Evolutionary conservation across 64 coral and sea anemone species (phyloP), one percentile per base, ranked within the genome.

Genomic region (Cladopsammia gracilis): DNA sequence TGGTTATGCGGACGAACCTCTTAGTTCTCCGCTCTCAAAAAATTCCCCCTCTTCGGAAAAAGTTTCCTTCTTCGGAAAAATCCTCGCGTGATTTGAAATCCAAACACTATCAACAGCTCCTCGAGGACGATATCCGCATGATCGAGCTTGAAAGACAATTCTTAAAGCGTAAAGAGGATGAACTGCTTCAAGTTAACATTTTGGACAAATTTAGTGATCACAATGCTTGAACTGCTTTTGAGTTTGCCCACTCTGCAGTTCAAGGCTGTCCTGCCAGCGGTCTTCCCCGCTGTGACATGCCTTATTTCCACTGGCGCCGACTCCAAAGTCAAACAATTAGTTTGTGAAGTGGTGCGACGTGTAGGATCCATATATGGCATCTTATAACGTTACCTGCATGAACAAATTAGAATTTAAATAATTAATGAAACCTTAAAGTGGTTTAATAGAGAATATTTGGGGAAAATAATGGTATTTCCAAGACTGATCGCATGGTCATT

Each of bases 301-400:
- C 82, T 99, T 14, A 94, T 96, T 76, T 81, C 94, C 22, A 93
- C 88, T 19, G 88, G 94, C 6, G 80, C 88, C 66, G 98, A 99
- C 78, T 85, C 94, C 16, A 96, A 96, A 82, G 91, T 99, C 34
- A 93, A 95, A 60, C 94, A 93, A 59, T 87, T 99, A n/a, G 95
- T 99, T 16, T 96, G 83, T 45, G 98, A 99, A 26, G 95, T 96
- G 60, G 92, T 99, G 43, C 82, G 79, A 45, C 76, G 98, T 10
- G 94, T 99, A 15, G 98, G 98, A 77, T 89, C 92, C 54, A 96
- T 99, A 71, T 99, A 99, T 86, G 98, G 98, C 13, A 99, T 99
- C 34, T 74, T 96, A 85, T 99, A 61, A 94, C 22, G 42, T 83
- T 66, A 42, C 9, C 2, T 15, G 64, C 20, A 47, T 19, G 1